Evolutionary conservation across 1,140 invertebrate species (phyloP), one percentile per base, ranked within the genome.

Genomic region (Rhagoletis zephyria): DNA sequence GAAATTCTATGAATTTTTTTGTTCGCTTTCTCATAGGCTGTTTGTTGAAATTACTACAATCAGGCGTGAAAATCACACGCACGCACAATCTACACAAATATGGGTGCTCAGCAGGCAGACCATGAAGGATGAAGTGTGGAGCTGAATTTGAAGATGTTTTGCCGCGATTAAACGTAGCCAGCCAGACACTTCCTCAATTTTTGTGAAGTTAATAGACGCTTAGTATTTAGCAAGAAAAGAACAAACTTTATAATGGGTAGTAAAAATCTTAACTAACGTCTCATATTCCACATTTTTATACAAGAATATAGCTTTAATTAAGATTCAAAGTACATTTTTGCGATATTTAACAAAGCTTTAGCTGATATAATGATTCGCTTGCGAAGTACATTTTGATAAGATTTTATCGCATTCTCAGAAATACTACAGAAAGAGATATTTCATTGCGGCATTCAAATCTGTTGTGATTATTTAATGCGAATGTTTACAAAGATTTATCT

Each of bases 11-110:
- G 12, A 63, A 1, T 63, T 63, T 63, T 63, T 63, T 63, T 14
- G 14, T 14, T 30, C 30, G 30, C 42, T 45, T 74, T 14, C 48
- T 81, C 16, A 14, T 81, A 10, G 74, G 14, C 45, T 30, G 61
- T 40, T 81, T 30, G n/a, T 30, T 40, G 45, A 81, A 81, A 81
- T 56, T 81, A 12, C 74, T 59, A 56, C 56, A 81, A 81, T 81
- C 51, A 56, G 19, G 51, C n/a, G 9, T 56, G 74, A 59, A 81
- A 81, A 81, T 81, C 51, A 59, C 48, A 81, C 74, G 48, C 74
- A 59, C 7, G 74, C 48, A 81, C 48, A 12, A 51, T 0, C 61
- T 63, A 63, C n/a, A 63, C 12, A 63, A 63, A 14, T 63, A 63
- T 63, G 61, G 12, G 4, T 16, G 61, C 61, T 63, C n/a, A 63